Base-by-base conservation (phyloP, 1,140 invertebrate species). In the Cherax destructor region DNA sequence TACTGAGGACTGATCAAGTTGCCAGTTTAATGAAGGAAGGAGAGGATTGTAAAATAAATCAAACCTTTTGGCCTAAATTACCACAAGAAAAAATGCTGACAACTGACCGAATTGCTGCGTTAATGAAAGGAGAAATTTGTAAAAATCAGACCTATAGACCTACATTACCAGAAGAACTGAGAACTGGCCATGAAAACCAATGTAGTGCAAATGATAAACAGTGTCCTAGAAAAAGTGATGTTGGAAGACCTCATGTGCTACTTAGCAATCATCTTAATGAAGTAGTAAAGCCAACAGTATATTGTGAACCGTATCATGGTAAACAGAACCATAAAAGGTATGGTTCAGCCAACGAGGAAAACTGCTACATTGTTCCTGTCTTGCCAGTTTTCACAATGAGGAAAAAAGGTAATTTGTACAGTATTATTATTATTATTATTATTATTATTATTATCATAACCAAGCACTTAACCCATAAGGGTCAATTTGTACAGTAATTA, bases 331-430 rank as follows among this genome's bases (percentile, higher is more conserved):
- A 7, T 56, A 6, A 56, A 56, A 13, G 13, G 3, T 18, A 65
- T 18, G 18, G 18, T 21, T 74, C 69, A 74, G n/a, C 21, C 6
- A n/a, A 30, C 1, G n/a, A 7, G 16, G 56, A 56, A 21, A 56
- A 16, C 10, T 6, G 1, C 18, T 87, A 87, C 50, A 61, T 87
- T 79, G 11, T 87, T n/a, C 85, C 85, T 56, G 85, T 87, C 41
- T 47, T 87, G 41, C 85, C 85, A 79, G 11, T 87, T 4, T 21
- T 24, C 76, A 50, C 4, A 16, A 24, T 52, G 13, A 77, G 52
- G 56, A 41, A 87, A n/a, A 87, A 77, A 87, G 77, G 85, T 87
- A 79, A 87, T 52, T 56, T 56, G 52, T 56, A n/a, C n/a, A n/a
- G n/a, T n/a, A n/a, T 41, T 41, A 2, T 0, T 41, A 41, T 41